Percentiles rank a stretch among this genome's conserved stretches.
phyloP scores from a whole-genome alignment of 2,113 vertebrate species.

The Ammodramus savannarum region DNA sequence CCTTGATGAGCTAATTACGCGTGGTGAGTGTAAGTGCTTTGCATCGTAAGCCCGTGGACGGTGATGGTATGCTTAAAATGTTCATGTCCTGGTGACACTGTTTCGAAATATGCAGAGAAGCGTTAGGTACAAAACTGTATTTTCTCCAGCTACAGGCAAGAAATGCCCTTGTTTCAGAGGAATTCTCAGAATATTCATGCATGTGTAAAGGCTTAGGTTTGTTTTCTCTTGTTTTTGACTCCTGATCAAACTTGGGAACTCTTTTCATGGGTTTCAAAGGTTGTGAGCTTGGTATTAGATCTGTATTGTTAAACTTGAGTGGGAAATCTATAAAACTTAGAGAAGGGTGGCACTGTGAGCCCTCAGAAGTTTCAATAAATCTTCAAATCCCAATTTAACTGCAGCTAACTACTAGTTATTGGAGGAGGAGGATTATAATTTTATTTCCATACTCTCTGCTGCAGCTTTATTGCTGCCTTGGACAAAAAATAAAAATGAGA shows the following conservation, averaged over 20 bases:
- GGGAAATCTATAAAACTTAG: neutral
- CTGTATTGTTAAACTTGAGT: neutral
- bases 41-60: neutral
- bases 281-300: neutral
- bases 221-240: neutral
- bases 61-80: neutral
- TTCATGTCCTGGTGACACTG: neutral
- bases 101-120: neutral
- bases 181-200: neutral
- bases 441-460: neutral
- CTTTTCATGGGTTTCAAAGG: neutral
- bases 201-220: fast-evolving
- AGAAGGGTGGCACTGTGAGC: neutral
- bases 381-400: neutral
- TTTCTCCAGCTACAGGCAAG: neutral
- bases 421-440: neutral
- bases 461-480: neutral
- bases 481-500: neutral
- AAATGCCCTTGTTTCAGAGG: neutral
- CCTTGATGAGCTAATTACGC: constrained; percentile 1
- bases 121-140: neutral
- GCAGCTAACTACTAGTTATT: neutral
- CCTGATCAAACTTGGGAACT: neutral
- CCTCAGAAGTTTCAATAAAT: neutral
- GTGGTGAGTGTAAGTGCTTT: neutral